These are phyloP conservation scores for Apodemia hepburni DNA, from an alignment of 2,888 invertebrate species.

Conservation along the genomic window DNA sequence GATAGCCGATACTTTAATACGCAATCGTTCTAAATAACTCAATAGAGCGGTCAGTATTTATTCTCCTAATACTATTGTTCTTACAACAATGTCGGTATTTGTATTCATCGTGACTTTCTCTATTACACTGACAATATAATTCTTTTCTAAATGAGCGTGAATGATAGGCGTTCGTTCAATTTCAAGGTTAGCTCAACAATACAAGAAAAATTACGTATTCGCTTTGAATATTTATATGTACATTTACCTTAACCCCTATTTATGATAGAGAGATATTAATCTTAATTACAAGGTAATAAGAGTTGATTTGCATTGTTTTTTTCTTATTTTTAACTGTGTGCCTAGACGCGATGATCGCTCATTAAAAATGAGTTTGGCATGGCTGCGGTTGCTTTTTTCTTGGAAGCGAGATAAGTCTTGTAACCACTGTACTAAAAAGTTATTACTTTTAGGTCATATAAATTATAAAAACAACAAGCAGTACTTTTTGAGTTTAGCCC, in stretches of 20 bases:
- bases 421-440: neutral
- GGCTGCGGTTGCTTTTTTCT: conserved; percentile 49
- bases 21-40: conserved; percentile 24
- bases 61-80: conserved; percentile 50
- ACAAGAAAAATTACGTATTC: conserved; percentile 26
- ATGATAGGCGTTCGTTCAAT: conserved; percentile 20
- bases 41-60: conserved; percentile 53
- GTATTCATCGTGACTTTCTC: conserved; percentile 43
- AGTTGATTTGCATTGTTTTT: neutral
- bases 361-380: conserved; percentile 40
- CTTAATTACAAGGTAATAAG: conserved; percentile 6
- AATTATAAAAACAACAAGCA: too few species aligned
- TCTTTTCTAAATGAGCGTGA: conserved; percentile 20
- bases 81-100: conserved; percentile 34
- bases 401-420: conserved; percentile 23
- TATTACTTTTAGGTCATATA: neutral
- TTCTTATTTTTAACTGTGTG: neutral
- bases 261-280: neutral
- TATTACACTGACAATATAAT: conserved; percentile 26
- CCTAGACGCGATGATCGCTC: conserved; percentile 30
- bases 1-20: conserved; percentile 2
- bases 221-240: conserved; percentile 24
- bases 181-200: conserved; percentile 22
- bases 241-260: neutral
- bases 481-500: too few species aligned